Evolutionary conservation across 1,140 invertebrate species (phyloP).

Genomic region (Hyposmocoma kahamanoa): DNA sequence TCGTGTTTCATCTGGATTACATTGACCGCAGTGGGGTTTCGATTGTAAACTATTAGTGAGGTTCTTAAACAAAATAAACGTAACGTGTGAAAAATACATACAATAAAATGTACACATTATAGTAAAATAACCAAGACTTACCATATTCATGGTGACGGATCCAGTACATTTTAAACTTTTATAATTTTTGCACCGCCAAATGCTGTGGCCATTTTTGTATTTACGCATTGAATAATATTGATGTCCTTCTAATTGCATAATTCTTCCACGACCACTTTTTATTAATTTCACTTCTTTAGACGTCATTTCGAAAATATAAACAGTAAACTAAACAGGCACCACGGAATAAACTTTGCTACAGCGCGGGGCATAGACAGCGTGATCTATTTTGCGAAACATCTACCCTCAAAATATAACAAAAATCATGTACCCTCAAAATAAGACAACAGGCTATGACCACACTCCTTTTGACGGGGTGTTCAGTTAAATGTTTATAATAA

Average conservation of each 20-base stretch:
- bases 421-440: neutral
- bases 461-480: no score
- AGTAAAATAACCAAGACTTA: neutral
- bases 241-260: neutral
- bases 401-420: neutral
- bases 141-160: neutral
- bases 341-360: no score
- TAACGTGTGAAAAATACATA: neutral
- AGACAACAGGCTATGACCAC: neutral
- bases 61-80: neutral
- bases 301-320: neutral
- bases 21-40: neutral
- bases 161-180: neutral
- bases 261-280: slow-evolving; percentile 1
- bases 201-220: neutral
- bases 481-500: neutral
- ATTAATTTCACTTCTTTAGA: neutral
- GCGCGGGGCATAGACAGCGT: neutral
- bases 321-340: no score
- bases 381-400: neutral
- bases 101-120: neutral
- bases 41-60: neutral
- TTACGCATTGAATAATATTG: neutral
- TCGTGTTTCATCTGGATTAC: neutral
- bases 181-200: neutral